Evolutionary conservation across 1,140 invertebrate species (phyloP).

Genomic region (Drosophila ambigua): DNA sequence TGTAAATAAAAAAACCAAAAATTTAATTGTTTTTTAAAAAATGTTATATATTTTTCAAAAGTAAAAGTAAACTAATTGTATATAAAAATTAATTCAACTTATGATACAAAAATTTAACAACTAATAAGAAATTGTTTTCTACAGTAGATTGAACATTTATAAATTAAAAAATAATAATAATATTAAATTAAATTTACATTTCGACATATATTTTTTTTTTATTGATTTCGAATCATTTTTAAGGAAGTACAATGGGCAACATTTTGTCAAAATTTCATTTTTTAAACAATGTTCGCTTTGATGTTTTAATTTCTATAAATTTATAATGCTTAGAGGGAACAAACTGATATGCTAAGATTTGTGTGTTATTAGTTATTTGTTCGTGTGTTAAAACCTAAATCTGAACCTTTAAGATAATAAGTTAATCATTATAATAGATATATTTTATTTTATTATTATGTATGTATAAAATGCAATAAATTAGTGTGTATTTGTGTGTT

Average conservation of each 20-base stretch:
- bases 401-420: conserved; percentile 71
- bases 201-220: conserved; percentile 19
- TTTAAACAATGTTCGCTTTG: conserved; percentile 30
- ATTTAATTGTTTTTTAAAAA: conserved; percentile 46
- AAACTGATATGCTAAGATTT: conserved; percentile 76
- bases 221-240: conserved; percentile 77
- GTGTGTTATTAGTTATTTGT: conserved; percentile 33
- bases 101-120: conserved; percentile 38
- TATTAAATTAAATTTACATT: conserved; percentile 50
- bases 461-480: conserved; percentile 77
- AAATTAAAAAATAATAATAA: conserved; percentile 48
- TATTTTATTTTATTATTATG: conserved; percentile 44
- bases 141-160: conserved; percentile 44
- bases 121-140: conserved; percentile 58
- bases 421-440: conserved; percentile 63
- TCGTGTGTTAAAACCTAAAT: conserved; percentile 68
- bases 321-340: conserved; percentile 58
- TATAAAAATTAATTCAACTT: conserved; percentile 60
- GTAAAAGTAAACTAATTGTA: conserved; percentile 68
- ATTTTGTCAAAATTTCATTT: conserved; percentile 37
- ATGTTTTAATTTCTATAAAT: conserved; percentile 47
- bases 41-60: conserved; percentile 78
- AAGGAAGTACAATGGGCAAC: conserved; percentile 72
- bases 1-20: conserved; percentile 19
- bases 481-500: conserved; percentile 55